Percentiles rank a stretch among this genome's conserved stretches.
These are phyloP conservation scores for Neostethus bicornis DNA, from an alignment of 2,797 vertebrate species.

Conservation along the genomic window DNA sequence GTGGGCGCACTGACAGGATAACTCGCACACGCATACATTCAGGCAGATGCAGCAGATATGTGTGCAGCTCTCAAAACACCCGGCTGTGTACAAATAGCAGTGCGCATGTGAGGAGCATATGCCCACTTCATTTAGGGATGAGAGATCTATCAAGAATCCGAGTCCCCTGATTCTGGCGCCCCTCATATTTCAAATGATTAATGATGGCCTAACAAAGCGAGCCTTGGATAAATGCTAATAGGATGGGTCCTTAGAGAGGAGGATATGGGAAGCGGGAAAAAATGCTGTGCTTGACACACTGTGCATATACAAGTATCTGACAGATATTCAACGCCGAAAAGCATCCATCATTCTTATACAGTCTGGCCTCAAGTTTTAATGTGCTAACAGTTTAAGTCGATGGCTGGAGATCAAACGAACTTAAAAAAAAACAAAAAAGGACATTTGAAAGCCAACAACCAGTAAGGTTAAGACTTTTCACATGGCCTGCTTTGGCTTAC, in stretches of 20 bases:
- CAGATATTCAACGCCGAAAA: conserved; percentile 71
- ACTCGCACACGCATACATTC: not conserved
- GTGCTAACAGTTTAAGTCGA: conserved; percentile 66
- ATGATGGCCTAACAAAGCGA: conserved; percentile 78
- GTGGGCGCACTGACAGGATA: conserved; percentile 4
- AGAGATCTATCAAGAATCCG: conserved; percentile 67
- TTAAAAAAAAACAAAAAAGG: conserved; percentile 53
- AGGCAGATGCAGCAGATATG: conserved; percentile 1
- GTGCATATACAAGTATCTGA: conserved; percentile 73
- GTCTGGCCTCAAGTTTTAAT: conserved; percentile 67
- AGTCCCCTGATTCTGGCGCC: conserved; percentile 56
- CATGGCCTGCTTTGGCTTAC: conserved; percentile 41
- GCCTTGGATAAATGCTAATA: conserved; percentile 80
- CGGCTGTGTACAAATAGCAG: conserved; percentile 17
- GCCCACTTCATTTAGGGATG: conserved; percentile 64
- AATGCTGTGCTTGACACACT: conserved; percentile 56
- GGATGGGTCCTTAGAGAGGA: conserved; percentile 74
- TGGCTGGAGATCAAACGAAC: conserved; percentile 52
- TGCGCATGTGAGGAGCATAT: conserved; percentile 53
- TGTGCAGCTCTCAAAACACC: conserved; percentile 3
- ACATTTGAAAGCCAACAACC: conserved; percentile 41
- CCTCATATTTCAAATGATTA: conserved; percentile 81
- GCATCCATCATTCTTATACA: conserved; percentile 72
- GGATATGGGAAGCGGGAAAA: conserved; percentile 63
- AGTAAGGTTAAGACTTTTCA: conserved; percentile 52